Conservation (phyloP, 1,140 invertebrate genomes). For the Lepidurus apus region DNA sequence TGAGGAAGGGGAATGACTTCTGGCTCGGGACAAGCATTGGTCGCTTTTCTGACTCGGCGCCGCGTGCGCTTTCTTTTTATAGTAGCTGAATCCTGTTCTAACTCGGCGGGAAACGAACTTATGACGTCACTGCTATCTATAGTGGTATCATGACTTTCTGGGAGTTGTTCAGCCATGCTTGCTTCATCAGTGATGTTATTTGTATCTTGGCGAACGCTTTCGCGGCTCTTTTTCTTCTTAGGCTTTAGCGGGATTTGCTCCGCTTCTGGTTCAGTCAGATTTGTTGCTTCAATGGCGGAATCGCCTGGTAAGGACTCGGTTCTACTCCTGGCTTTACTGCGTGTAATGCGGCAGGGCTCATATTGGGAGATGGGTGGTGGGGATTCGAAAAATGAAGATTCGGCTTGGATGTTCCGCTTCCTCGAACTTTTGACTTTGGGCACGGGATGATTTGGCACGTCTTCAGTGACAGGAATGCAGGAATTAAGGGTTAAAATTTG, state of each 20-base stretch:
- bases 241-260: slow-evolving; percentile 11
- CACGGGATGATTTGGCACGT: no score
- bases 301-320: no score
- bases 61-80: background rate
- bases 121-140: no score
- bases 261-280: background rate
- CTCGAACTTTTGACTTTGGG: no score
- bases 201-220: background rate
- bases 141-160: background rate
- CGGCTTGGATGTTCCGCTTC: no score
- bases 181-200: background rate
- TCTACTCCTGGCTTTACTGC: no score
- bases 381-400: no score
- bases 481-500: no score
- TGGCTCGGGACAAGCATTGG: background rate
- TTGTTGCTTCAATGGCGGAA: no score
- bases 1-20: background rate
- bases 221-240: slow-evolving; percentile 16
- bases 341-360: no score
- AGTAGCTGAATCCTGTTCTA: background rate
- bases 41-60: background rate
- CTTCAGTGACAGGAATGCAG: no score
- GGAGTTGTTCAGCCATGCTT: background rate
- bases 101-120: background rate
- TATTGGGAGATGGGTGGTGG: no score